Percentiles rank a stretch among this genome's conserved stretches.
Conservation (phyloP, 2,888 invertebrate species). For the Anthophora plumipes region DNA sequence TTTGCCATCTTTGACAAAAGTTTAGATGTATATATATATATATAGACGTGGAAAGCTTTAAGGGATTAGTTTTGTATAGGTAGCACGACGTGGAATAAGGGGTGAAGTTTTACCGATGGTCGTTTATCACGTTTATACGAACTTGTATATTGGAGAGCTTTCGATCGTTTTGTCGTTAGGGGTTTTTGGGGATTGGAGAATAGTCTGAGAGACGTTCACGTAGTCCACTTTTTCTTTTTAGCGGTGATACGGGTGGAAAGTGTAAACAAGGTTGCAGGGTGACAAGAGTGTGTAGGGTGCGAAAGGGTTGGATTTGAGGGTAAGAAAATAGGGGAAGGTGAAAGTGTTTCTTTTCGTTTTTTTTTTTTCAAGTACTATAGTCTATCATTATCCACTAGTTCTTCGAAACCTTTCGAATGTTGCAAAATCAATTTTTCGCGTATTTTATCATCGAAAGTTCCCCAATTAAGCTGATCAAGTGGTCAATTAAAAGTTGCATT, state of each 20-base stretch:
- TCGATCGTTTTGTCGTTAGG: background rate
- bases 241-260: too few relatives aligned
- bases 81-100: background rate
- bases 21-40: too few relatives aligned
- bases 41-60: background rate
- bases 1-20: background rate
- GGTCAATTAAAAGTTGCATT: slow-evolving; percentile 10
- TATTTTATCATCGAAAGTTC: background rate
- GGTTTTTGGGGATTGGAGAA: too few relatives aligned
- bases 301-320: too few relatives aligned
- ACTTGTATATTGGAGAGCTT: background rate
- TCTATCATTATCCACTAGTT: background rate
- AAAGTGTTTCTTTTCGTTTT: too few relatives aligned
- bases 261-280: too few relatives aligned
- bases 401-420: background rate
- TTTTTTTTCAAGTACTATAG: too few relatives aligned
- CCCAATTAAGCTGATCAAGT: background rate
- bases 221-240: too few relatives aligned
- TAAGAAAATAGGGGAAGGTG: too few relatives aligned
- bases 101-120: background rate
- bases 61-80: background rate
- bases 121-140: background rate
- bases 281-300: too few relatives aligned
- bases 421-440: background rate
- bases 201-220: too few relatives aligned